Percentiles rank a stretch among this genome's conserved stretches.
Evolutionary conservation across 2,113 vertebrate genomes (phyloP).

Genomic region (Pristiophorus japonicus): DNA sequence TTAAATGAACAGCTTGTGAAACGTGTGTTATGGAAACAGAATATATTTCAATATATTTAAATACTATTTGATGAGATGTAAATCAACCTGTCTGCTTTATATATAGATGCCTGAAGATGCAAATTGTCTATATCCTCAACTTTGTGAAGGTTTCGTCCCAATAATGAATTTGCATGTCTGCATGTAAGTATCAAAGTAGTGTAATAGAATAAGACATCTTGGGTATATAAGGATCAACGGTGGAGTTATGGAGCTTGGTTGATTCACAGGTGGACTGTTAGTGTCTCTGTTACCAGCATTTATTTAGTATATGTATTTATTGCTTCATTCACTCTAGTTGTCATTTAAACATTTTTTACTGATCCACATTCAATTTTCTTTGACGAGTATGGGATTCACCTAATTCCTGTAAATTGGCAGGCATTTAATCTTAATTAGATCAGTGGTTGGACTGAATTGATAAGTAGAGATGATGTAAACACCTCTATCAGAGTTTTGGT

Average conservation of each 20-base stretch:
- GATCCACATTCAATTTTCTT: background rate
- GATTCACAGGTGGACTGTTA: background rate
- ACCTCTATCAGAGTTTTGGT: background rate
- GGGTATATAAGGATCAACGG: background rate
- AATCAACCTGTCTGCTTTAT: background rate
- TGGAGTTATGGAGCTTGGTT: background rate
- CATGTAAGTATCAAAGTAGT: conserved; percentile 25
- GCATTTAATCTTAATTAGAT: background rate
- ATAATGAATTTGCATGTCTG: conserved; percentile 17
- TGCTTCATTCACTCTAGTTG: background rate
- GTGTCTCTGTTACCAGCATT: background rate
- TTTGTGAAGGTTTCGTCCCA: background rate
- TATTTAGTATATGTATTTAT: background rate
- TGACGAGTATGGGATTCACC: too few species aligned
- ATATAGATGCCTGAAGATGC: background rate
- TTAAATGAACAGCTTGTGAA: background rate
- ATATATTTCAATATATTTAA: background rate
- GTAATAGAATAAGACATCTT: background rate
- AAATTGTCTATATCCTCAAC: conserved; percentile 5
- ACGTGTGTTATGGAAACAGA: background rate
- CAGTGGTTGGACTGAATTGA: background rate
- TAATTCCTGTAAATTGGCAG: background rate
- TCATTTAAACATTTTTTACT: background rate
- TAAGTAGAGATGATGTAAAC: background rate
- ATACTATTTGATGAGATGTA: background rate